A percentile compares a stretch with the other conserved stretches of the same genome.
phyloP scores from a whole-genome alignment of 2,113 vertebrate genomes.

The Cacatua alba region DNA sequence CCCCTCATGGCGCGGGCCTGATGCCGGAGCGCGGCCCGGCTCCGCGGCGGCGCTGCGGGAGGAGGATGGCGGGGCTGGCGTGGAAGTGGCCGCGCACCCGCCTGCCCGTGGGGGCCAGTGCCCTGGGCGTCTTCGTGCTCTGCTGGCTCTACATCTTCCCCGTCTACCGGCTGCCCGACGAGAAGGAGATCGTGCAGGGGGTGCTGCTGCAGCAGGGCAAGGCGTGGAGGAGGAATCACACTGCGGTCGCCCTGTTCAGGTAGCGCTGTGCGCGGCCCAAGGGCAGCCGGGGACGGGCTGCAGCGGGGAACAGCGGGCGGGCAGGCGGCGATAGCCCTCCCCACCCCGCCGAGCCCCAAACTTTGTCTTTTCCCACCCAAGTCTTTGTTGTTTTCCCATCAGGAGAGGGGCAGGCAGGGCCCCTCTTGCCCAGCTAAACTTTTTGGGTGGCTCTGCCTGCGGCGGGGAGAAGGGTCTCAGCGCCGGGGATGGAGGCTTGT shows the following conservation, averaged over 20 bases:
- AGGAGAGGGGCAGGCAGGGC: neutral
- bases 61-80: conserved; percentile 73
- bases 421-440: neutral
- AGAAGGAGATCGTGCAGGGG: conserved; percentile 89
- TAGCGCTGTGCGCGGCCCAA: conserved; percentile 63
- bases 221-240: conserved; percentile 87
- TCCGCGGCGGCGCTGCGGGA: conserved; percentile 19
- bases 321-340: too few relatives aligned
- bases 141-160: conserved; percentile 95
- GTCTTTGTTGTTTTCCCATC: neutral
- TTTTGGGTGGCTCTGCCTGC: neutral
- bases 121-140: conserved; percentile 86
- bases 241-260: conserved; percentile 85
- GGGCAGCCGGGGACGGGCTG: neutral
- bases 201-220: conserved; percentile 85
- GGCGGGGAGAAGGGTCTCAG: neutral
- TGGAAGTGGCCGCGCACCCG: conserved; percentile 86
- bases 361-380: neutral
- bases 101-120: conserved; percentile 86
- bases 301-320: neutral
- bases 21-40: neutral
- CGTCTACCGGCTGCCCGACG: conserved; percentile 84
- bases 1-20: neutral
- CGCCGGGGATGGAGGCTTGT: neutral
- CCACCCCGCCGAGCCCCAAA: neutral